Base-by-base conservation (phyloP, 2,113 vertebrate species). In the Forbesichthys papilliferus region DNA sequence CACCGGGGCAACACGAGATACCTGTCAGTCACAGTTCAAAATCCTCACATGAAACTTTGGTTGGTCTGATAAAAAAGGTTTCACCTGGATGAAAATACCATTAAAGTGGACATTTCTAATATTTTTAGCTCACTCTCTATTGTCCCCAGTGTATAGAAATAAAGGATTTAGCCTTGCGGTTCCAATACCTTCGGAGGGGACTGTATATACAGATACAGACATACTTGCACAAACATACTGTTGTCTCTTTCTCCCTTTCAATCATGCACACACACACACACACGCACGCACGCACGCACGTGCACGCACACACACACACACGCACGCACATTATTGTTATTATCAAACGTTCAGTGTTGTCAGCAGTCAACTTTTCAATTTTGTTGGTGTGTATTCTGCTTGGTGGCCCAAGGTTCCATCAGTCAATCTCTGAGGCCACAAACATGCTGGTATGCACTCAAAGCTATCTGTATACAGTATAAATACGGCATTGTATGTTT, bases 391-490 rank as follows among this genome's bases (percentile, higher is more conserved):
- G 76, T 82, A 74, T 68, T 52, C 59, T 1, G 36, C n/a, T 46
- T 14, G 53, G 7, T 11, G 46, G 54, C 4, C n/a, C 16, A 18
- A 18, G 54, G 20, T 13, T 46, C 5, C 36, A 61, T 75, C 63
- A 13, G 75, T 86, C 78, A 79, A 74, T 67, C 61, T 81, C 11
- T 0, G 3, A 58, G 34, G 61, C 63, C 71, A 57, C 71, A 81
- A 81, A 80, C 76, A 81, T 55, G 59, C 73, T 74, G 74, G 67
- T 49, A 33, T 62, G 55, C 66, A 56, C 47, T 68, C 80, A 82
- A 68, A 65, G 59, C 63, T 48, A 51, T 79, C n/a, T 66, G 59
- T 60, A 58, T 64, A 48, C 27, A 4, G 2, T 58, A 57, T 3
- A 58, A 49, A 78, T 75, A 82, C 63, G 70, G 74, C 7, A 86